These are phyloP conservation scores for Uropsilus gracilis DNA, from an alignment of 2,113 vertebrate genomes.

Conservation along the genomic window DNA sequence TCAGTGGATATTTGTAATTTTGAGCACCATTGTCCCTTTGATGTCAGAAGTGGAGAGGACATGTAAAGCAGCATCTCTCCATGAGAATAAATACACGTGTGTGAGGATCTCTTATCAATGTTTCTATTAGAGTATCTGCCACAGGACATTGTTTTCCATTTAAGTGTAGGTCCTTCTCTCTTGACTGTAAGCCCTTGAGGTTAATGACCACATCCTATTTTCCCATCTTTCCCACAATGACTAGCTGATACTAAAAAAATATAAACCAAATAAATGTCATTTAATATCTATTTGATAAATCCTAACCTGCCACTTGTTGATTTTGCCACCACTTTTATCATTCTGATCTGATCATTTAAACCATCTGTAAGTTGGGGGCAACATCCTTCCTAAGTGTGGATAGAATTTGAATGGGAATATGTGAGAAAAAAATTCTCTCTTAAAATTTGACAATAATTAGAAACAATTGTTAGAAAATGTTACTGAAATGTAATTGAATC, in stretches of 20 bases:
- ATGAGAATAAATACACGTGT: background rate
- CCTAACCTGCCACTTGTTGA: background rate
- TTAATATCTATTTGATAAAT: background rate
- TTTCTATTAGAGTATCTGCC: background rate
- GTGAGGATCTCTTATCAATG: background rate
- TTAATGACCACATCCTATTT: background rate
- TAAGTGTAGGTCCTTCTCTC: background rate
- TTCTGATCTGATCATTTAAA: background rate
- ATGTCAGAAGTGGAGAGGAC: background rate
- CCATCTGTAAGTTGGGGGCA: background rate
- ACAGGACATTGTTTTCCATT: background rate
- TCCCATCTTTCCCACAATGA: background rate
- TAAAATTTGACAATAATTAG: background rate
- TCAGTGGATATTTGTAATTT: background rate
- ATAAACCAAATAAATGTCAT: background rate
- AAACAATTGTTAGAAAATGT: background rate
- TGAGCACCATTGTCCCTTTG: background rate
- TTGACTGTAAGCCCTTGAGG: background rate
- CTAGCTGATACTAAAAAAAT: background rate
- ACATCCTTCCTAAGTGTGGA: background rate
- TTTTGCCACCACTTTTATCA: background rate
- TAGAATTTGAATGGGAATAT: background rate
- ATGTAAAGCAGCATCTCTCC: background rate
- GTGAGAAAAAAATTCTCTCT: background rate
- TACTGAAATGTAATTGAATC: background rate